Percentiles rank a stretch among this genome's conserved stretches.
phyloP scores from a whole-genome alignment of 2,797 vertebrate species.

The Okamejei kenojei region DNA sequence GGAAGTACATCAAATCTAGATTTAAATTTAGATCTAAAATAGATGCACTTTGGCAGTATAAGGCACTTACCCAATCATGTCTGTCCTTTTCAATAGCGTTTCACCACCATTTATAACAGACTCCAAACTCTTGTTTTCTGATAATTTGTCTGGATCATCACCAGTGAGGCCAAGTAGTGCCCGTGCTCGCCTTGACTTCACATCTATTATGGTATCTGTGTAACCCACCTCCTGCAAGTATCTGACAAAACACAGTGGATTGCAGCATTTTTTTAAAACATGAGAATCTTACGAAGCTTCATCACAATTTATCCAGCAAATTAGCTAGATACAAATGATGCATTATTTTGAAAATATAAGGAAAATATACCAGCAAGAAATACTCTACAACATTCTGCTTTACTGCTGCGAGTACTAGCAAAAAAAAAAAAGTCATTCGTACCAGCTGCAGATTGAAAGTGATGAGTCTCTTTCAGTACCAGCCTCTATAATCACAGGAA shows the following conservation, averaged over 20 bases:
- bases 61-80: slow-evolving; percentile 72
- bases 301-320: not conserved
- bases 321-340: not conserved
- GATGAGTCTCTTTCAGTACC: slow-evolving; percentile 67
- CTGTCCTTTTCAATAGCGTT: slow-evolving; percentile 68
- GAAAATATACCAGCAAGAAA: not conserved
- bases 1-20: not conserved
- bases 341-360: not conserved
- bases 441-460: slow-evolving; percentile 59
- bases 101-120: slow-evolving; percentile 91
- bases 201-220: slow-evolving; percentile 94
- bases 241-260: slow-evolving; percentile 56
- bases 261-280: not conserved
- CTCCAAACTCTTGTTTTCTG: slow-evolving; percentile 67
- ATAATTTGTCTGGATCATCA: slow-evolving; percentile 71
- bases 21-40: not conserved
- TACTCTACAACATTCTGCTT: not conserved
- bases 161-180: slow-evolving; percentile 81
- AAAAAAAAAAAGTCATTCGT: slow-evolving; percentile 57
- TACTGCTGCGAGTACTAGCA: slow-evolving; percentile 47
- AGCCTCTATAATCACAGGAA: slow-evolving; percentile 66
- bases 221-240: slow-evolving; percentile 98
- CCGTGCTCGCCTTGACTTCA: slow-evolving; percentile 87
- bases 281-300: not conserved
- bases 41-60: not conserved